These are phyloP conservation scores for Papilio aristodemus DNA, from an alignment of 1,140 invertebrate species.

Conservation along the genomic window DNA sequence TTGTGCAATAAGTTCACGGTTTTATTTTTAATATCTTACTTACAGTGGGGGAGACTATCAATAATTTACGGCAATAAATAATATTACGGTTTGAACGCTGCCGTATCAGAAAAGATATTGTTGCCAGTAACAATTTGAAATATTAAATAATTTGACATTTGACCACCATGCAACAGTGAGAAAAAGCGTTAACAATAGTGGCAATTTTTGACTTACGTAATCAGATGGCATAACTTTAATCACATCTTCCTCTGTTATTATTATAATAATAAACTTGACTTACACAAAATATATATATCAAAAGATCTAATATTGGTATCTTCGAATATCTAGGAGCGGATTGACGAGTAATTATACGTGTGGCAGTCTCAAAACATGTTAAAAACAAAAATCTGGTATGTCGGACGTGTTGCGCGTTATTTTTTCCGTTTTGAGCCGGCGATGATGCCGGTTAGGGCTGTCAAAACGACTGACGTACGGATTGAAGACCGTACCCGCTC, in stretches of 20 bases:
- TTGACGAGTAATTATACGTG: constrained; percentile 29
- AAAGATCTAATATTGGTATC: not conserved
- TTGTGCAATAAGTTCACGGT: constrained; percentile 33
- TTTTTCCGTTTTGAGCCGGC: constrained; percentile 58
- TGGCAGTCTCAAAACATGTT: constrained; percentile 18
- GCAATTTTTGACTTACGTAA: too few relatives aligned
- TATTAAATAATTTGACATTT: too few relatives aligned
- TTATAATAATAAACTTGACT: too few relatives aligned
- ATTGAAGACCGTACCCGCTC: constrained; percentile 72
- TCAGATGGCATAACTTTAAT: too few relatives aligned
- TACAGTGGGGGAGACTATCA: constrained; percentile 1
- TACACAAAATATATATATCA: not conserved
- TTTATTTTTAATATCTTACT: constrained; percentile 34
- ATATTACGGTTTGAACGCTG: not conserved
- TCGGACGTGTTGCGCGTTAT: constrained; percentile 42
- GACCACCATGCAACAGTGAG: too few relatives aligned
- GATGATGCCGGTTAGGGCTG: constrained; percentile 76
- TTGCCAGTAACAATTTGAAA: not conserved
- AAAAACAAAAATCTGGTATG: constrained; percentile 23
- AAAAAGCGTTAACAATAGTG: too few relatives aligned
- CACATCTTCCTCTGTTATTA: too few relatives aligned
- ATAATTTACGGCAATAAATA: constrained; percentile 10
- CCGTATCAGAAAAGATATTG: not conserved
- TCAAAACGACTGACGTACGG: constrained; percentile 72
- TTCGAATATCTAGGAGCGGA: constrained; percentile 12